A percentile compares a stretch with the other conserved stretches of the same genome.
Evolutionary conservation across 2,888 invertebrate genomes (phyloP).

Genomic region (Ichneumoninae sp.): DNA sequence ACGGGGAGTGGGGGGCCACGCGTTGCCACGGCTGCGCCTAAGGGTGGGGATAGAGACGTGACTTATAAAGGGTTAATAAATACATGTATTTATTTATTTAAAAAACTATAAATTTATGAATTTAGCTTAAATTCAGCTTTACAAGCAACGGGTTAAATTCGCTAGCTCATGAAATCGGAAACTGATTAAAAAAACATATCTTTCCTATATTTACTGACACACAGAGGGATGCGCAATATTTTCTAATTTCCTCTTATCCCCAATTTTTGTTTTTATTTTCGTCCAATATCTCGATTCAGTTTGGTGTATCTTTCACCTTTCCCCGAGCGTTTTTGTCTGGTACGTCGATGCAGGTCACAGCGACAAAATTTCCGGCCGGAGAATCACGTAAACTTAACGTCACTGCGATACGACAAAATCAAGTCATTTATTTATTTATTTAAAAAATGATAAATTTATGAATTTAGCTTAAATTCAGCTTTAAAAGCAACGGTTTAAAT

Average conservation of each 20-base stretch:
- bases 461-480: too few relatives aligned
- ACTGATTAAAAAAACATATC: not conserved
- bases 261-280: not conserved
- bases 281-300: not conserved
- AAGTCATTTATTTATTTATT: not conserved
- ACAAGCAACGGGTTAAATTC: not conserved
- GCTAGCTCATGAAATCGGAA: not conserved
- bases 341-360: constrained; percentile 18
- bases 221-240: not conserved
- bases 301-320: not conserved
- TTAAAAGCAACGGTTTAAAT: not conserved
- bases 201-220: not conserved
- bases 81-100: not conserved
- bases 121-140: too few relatives aligned
- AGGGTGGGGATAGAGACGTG: too few relatives aligned
- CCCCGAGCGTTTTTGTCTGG: not conserved
- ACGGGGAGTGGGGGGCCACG: too few relatives aligned
- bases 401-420: constrained; percentile 53
- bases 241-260: not conserved
- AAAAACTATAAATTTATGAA: too few relatives aligned
- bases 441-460: too few relatives aligned
- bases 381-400: constrained; percentile 6
- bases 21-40: too few relatives aligned
- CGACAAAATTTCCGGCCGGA: constrained; percentile 51
- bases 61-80: too few relatives aligned